These are phyloP conservation scores for Clinocottus analis DNA, from an alignment of 2,113 vertebrate species.

Conservation along the genomic window DNA sequence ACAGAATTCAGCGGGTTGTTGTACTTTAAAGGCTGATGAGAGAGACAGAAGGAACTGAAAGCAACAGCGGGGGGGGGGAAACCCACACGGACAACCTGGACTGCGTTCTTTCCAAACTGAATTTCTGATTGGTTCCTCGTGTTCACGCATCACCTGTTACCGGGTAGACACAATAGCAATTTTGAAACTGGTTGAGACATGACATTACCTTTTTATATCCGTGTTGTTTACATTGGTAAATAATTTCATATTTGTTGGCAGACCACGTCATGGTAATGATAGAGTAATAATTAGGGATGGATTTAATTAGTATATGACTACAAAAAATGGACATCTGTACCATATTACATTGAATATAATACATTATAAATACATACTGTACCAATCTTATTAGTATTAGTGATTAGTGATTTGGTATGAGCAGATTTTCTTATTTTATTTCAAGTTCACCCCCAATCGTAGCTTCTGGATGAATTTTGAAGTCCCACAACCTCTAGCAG, in stretches of 20 bases:
- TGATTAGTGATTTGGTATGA: background rate
- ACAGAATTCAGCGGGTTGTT: background rate
- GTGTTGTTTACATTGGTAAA: background rate
- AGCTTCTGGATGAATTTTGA: background rate
- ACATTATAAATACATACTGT: background rate
- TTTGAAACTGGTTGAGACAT: background rate
- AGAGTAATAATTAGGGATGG: background rate
- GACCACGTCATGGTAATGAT: background rate
- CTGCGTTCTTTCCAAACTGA: background rate
- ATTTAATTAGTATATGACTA: background rate
- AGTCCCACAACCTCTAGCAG: background rate
- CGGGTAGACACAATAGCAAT: background rate
- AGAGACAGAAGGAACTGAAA: slow-evolving; percentile 61
- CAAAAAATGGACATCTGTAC: background rate
- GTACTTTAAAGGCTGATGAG: background rate
- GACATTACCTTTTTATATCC: background rate
- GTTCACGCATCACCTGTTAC: slow-evolving; percentile 53
- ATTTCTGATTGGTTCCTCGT: slow-evolving; percentile 56
- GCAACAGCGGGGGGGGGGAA: background rate
- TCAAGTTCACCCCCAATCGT: background rate
- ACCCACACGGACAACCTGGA: background rate
- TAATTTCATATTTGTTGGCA: background rate
- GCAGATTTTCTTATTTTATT: background rate
- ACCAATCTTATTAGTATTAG: background rate
- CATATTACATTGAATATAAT: background rate